phyloP scores from a whole-genome alignment of 2,888 invertebrate species.

The Caprella mutica region DNA sequence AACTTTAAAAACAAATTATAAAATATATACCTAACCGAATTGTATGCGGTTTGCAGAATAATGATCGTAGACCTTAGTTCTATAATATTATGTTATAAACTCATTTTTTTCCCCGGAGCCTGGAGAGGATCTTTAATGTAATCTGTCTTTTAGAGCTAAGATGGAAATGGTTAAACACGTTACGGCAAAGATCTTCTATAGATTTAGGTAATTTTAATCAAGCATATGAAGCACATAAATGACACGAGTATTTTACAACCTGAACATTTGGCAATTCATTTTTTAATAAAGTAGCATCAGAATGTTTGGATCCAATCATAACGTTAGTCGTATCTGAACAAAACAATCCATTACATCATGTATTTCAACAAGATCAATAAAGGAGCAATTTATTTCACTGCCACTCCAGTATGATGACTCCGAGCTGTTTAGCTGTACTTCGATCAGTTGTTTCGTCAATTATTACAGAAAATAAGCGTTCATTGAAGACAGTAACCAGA shows the following conservation, averaged over 20 bases:
- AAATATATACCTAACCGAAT: too few species aligned
- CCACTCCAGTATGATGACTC: not conserved
- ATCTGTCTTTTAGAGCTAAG: slow-evolving; percentile 33
- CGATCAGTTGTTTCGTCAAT: not conserved
- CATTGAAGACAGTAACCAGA: not conserved
- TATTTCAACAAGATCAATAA: too few species aligned
- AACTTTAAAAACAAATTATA: too few species aligned
- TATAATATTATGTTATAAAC: too few species aligned
- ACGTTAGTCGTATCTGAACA: slow-evolving; percentile 37
- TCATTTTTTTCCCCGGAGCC: too few species aligned
- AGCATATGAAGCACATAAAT: slow-evolving; percentile 38
- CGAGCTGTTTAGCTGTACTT: not conserved
- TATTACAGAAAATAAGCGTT: not conserved
- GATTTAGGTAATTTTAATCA: slow-evolving; percentile 38
- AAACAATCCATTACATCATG: too few species aligned
- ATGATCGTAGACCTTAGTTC: too few species aligned
- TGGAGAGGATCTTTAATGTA: too few species aligned
- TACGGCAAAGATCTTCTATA: slow-evolving; percentile 34
- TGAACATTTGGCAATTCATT: slow-evolving; percentile 36
- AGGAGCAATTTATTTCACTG: not conserved
- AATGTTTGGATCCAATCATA: slow-evolving; percentile 36
- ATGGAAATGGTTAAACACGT: slow-evolving; percentile 36
- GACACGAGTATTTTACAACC: slow-evolving; percentile 39
- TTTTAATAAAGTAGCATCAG: slow-evolving; percentile 12
- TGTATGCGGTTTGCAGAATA: too few species aligned